Base-by-base conservation (phyloP, 2,888 invertebrate species). In the Apantesis nais region DNA sequence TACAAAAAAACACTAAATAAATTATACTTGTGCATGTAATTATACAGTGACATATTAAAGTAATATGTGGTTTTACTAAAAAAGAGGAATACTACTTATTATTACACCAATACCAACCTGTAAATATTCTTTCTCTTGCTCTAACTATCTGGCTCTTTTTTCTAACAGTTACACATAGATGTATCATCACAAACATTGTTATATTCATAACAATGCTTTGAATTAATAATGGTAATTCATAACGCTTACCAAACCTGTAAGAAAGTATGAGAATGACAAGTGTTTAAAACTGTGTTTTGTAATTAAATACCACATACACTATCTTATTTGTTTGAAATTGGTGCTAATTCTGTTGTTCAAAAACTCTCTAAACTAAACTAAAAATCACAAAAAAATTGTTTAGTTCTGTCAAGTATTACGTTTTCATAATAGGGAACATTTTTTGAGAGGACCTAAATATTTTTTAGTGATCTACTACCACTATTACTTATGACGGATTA, bases 181-280 rank as follows among this genome's bases (percentile, higher is more conserved):
- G 98, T 78, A 99, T 97, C 98, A 99, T 98, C 71, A 97, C 96
- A 93, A 99, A 96, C 99, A 99, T 99, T 79, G 98, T 98, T 71
- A 98, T 89, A 88, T 98, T 99, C 99, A 99, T 99, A 72, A 99
- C 97, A 88, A 99, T 96, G 95, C 99, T 99, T 95, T 99, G 99
- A 75, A 98, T 96, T 81, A 99, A 96, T 78, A 99, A 95, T 71
- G 99, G 99, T 88, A 98, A 95, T 95, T 99, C 99, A 96, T 98
- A 99, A 81, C 97, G 97, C 94, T 98, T 99, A 78, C 99, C 99
- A 96, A 99, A 99, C 99, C 99, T 99, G 93, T 62, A 96, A 95
- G 82, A 76, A 80, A 75, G 77, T 73, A 12, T 55, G 39, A 25
- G n/a, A n/a, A 34, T 25, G 37, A 55, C 16, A 25, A 65, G n/a